Evolutionary conservation across 2,797 vertebrate genomes (phyloP).

Genomic region (Carapus acus): DNA sequence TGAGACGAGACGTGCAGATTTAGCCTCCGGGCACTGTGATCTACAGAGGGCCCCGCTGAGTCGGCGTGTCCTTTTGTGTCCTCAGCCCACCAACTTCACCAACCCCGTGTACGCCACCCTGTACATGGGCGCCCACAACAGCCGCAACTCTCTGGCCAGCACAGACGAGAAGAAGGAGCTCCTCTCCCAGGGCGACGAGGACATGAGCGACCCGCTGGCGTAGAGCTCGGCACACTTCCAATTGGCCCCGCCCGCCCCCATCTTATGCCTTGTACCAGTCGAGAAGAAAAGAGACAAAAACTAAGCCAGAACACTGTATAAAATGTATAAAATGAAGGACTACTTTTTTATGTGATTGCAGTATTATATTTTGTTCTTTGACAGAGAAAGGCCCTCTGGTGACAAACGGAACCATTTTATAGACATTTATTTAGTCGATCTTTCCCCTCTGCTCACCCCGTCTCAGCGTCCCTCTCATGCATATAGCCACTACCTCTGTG

Average conservation of each 20-base stretch:
- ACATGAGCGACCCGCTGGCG: constrained; percentile 89
- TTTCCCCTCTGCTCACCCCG: constrained; percentile 60
- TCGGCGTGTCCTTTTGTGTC: constrained; percentile 34
- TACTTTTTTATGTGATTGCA: constrained; percentile 99
- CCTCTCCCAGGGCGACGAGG: constrained; percentile 86
- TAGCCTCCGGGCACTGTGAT: background rate
- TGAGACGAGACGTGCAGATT: too few relatives aligned
- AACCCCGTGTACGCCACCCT: constrained; percentile 96
- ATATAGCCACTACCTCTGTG: constrained; percentile 80
- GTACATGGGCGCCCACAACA: constrained; percentile 96
- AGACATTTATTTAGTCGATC: constrained; percentile 67
- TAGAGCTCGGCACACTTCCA: constrained; percentile 64
- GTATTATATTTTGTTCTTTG: constrained; percentile 94
- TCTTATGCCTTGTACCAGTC: constrained; percentile 69
- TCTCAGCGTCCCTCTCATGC: constrained; percentile 47
- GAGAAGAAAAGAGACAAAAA: constrained; percentile 70
- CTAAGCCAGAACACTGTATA: constrained; percentile 84
- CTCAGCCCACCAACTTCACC: constrained; percentile 90
- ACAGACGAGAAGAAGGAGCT: constrained; percentile 98
- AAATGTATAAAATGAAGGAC: constrained; percentile 99
- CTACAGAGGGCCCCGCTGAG: background rate
- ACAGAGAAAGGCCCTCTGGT: constrained; percentile 66
- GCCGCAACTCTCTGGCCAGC: constrained; percentile 94
- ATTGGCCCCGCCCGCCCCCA: constrained; percentile 54
- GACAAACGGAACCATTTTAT: constrained; percentile 74